Percentiles rank a stretch among this genome's conserved stretches.
Evolutionary conservation across 2,113 vertebrate species (phyloP).

Genomic region (Cebidichthys violaceus): DNA sequence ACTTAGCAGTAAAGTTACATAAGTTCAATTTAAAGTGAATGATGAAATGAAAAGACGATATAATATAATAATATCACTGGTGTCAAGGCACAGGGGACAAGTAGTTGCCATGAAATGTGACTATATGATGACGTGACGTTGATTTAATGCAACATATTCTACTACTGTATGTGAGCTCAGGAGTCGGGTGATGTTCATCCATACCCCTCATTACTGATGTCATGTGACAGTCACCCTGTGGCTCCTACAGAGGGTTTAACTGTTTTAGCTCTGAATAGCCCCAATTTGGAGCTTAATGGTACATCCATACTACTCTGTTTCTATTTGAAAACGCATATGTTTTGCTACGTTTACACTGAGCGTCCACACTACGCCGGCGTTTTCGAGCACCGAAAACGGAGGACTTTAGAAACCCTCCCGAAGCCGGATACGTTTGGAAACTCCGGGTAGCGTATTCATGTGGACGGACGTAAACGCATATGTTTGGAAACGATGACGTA

Average conservation of each 20-base stretch:
- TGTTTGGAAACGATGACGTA: no score
- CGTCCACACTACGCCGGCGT: no score
- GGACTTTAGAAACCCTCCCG: no score
- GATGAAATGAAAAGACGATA: no score
- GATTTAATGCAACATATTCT: neutral
- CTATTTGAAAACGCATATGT: no score
- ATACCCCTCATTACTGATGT: neutral
- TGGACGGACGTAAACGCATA: no score
- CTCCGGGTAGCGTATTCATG: no score
- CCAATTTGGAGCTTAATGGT: neutral
- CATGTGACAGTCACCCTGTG: neutral
- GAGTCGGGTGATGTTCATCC: neutral
- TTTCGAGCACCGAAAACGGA: no score
- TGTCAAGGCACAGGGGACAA: neutral
- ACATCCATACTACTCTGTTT: no score
- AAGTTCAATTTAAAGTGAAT: neutral
- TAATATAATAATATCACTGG: conserved; percentile 1
- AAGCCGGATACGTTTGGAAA: no score
- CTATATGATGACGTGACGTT: neutral
- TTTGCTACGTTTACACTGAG: no score
- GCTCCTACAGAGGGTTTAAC: neutral
- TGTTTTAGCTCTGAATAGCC: neutral
- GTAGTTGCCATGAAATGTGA: neutral
- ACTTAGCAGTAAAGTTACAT: neutral
- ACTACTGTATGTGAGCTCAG: no score